Base-by-base conservation (phyloP, 2,888 invertebrate species). In the Leptarthrus brevirostris region DNA sequence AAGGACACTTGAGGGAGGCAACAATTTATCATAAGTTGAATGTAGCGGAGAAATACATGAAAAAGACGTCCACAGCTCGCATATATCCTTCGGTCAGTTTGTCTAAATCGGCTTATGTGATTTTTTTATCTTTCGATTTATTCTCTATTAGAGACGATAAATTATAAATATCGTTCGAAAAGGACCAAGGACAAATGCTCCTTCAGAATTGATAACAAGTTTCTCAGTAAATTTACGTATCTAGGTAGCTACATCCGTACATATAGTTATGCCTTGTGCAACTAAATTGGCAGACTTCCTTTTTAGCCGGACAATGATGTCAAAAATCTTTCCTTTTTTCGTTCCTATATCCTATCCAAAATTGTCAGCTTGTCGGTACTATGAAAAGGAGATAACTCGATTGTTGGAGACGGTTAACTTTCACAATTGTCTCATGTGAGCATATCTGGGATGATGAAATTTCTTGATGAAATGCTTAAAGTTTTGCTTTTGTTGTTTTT, bases 121-220 rank as follows among this genome's bases (percentile, higher is more conserved):
- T 77, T 76, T 77, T n/a, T 77, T 77, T 77, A 77, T 77, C 77
- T 77, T 76, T 76, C 77, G 76, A 77, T 77, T 75, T 77, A 77
- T 77, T 74, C 76, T 76, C 77, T 77, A 77, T 77, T 77, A 77
- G 75, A 74, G 69, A 75, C 77, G 74, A 77, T 77, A 77, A 77
- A 77, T 77, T 77, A 77, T 75, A 75, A 77, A 77, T 77, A 75
- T 73, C 74, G 26, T 74, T 70, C 56, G 47, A 74, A 70, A 72
- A 74, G 56, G 72, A 66, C 74, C 56, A 73, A 54, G 71, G 54
- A 36, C 53, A 54, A 71, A 71, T 71, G 54, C 54, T 71, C 71
- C 54, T 20, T 71, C 36, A 54, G 71, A 71, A 71, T 71, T 71
- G 54, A 54, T 71, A 54, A 71, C 71, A 71, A 71, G 71, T 54